These are phyloP conservation scores for Sternarchorhynchus goeldii DNA, from an alignment of 2,797 vertebrate genomes.

Conservation along the genomic window DNA sequence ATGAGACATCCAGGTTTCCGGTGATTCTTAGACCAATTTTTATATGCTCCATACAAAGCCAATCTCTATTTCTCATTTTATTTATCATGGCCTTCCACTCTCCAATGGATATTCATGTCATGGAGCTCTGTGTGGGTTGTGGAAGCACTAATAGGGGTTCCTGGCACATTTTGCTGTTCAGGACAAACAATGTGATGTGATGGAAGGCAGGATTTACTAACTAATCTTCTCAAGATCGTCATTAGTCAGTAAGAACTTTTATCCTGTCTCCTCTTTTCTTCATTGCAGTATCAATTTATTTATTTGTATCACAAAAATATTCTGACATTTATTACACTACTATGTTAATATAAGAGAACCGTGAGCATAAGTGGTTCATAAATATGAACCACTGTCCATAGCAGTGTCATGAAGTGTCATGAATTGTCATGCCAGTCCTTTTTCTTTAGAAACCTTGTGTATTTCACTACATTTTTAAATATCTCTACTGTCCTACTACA, in stretches of 20 bases:
- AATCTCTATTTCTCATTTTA: neutral
- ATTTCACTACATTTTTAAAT: too few species aligned
- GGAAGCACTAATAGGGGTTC: neutral
- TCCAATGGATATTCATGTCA: neutral
- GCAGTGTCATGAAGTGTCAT: too few species aligned
- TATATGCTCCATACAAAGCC: neutral
- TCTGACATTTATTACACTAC: too few species aligned
- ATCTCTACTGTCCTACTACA: too few species aligned
- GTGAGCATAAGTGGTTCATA: too few species aligned
- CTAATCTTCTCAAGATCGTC: neutral
- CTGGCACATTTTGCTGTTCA: neutral
- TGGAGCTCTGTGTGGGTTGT: neutral
- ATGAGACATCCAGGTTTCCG: neutral
- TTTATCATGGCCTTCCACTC: neutral
- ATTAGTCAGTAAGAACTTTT: neutral
- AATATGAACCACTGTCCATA: too few species aligned
- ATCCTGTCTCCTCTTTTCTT: neutral
- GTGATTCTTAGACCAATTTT: conserved; percentile 5
- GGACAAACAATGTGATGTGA: neutral
- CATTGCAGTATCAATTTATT: neutral
- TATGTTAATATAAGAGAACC: too few species aligned
- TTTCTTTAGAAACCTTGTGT: too few species aligned
- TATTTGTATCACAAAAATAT: too few species aligned
- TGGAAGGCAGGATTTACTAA: neutral
- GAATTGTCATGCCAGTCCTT: too few species aligned